A percentile compares a stretch with the other conserved stretches of the same genome.
phyloP scores from a whole-genome alignment of 2,113 vertebrate species.

The Nycticryphes semicollaris region DNA sequence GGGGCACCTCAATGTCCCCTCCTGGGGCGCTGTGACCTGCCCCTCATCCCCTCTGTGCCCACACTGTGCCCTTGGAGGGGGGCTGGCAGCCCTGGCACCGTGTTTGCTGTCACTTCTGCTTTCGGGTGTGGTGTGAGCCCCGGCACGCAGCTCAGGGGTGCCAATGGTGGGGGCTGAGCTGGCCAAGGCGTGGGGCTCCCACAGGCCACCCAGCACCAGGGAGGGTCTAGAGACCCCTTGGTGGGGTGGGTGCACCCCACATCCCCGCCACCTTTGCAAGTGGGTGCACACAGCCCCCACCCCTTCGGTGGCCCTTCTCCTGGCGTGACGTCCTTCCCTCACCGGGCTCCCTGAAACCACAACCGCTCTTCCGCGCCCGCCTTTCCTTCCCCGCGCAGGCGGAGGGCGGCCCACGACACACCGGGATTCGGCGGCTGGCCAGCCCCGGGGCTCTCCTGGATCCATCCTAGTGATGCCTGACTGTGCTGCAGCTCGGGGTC shows the following conservation, averaged over 20 bases:
- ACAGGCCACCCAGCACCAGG: rapidly evolving
- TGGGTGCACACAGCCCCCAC: not conserved
- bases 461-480: not conserved
- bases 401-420: not conserved
- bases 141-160: not conserved
- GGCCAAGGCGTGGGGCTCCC: not conserved
- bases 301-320: not conserved
- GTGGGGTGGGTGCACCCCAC: not conserved
- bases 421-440: not conserved
- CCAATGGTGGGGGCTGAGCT: not conserved
- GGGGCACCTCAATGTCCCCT: not conserved
- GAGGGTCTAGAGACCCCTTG: too few relatives aligned
- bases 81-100: not conserved
- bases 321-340: not conserved
- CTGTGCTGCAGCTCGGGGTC: not conserved
- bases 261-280: not conserved
- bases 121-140: not conserved
- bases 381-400: not conserved
- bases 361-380: not conserved
- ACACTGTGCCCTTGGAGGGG: not conserved
- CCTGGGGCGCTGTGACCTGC: not conserved
- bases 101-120: slow-evolving; percentile 20
- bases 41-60: not conserved
- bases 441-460: not conserved
- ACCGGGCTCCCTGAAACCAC: not conserved